phyloP scores from a whole-genome alignment of 2,797 vertebrate genomes.

The Geotrypetes seraphini region DNA sequence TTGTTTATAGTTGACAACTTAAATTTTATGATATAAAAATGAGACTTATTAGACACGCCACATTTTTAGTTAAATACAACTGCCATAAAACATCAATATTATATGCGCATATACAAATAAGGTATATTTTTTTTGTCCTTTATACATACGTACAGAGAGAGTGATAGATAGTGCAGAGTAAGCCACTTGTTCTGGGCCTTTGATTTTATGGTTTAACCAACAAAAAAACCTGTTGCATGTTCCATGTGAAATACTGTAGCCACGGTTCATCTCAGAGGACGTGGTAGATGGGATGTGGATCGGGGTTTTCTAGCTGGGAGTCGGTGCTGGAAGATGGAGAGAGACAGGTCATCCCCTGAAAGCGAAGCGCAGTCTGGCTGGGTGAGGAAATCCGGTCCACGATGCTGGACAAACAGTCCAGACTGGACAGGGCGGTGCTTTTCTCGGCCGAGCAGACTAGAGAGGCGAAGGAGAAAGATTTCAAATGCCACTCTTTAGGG shows the following conservation, averaged over 20 bases:
- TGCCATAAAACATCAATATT: constrained; percentile 23
- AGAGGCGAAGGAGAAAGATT: constrained; percentile 1
- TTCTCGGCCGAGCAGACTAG: constrained; percentile 57
- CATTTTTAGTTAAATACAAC: constrained; percentile 33
- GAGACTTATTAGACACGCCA: too few species aligned
- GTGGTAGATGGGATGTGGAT: constrained; percentile 78
- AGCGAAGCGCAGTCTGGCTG: constrained; percentile 47
- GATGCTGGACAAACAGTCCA: constrained; percentile 92
- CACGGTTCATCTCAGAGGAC: constrained; percentile 73
- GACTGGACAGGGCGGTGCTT: constrained; percentile 68
- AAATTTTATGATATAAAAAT: constrained; percentile 8
- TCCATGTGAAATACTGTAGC: neutral
- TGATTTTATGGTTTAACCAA: neutral
- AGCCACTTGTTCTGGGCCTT: too few species aligned
- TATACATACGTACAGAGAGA: constrained; percentile 43
- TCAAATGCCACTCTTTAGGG: too few species aligned
- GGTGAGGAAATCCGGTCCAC: constrained; percentile 83
- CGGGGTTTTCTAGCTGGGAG: constrained; percentile 68
- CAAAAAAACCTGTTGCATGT: too few species aligned
- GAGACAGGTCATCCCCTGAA: constrained; percentile 47
- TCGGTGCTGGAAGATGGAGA: constrained; percentile 64
- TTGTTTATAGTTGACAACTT: neutral
- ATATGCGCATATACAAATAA: constrained; percentile 69
- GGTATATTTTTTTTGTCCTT: constrained; percentile 37
- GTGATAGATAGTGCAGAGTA: too few species aligned